These are phyloP conservation scores for Tachina fera DNA, from an alignment of 2,888 invertebrate genomes.

Conservation along the genomic window DNA sequence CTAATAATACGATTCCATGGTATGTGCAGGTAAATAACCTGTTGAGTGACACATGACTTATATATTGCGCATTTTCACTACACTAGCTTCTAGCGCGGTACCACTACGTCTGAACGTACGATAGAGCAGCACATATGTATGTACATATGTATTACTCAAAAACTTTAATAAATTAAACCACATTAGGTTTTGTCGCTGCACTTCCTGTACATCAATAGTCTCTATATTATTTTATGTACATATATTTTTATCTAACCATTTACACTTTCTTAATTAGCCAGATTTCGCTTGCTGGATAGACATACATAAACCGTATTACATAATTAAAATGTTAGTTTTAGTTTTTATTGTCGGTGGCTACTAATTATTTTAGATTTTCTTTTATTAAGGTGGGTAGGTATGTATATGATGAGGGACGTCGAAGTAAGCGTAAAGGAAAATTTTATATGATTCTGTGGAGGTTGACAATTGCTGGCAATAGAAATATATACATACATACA, in stretches of 20 bases:
- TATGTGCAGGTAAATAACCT: too few relatives aligned
- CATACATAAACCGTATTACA: neutral
- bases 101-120: too few relatives aligned
- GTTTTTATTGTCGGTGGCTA: constrained; percentile 59
- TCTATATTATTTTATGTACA: neutral
- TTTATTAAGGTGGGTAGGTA: neutral
- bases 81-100: too few relatives aligned
- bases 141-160: too few relatives aligned
- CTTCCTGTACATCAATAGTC: neutral
- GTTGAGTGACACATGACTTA: too few relatives aligned
- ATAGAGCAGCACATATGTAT: too few relatives aligned
- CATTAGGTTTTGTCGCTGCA: too few relatives aligned
- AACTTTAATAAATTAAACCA: too few relatives aligned
- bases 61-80: too few relatives aligned
- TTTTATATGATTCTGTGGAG: neutral
- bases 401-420: neutral
- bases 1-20: too few relatives aligned
- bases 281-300: constrained; percentile 16
- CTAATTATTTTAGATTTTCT: constrained; percentile 42
- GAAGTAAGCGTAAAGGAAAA: neutral
- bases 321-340: constrained; percentile 31
- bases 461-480: constrained; percentile 2
- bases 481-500: neutral
- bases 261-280: constrained; percentile 42
- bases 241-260: constrained; percentile 27